Evolutionary conservation across 2,113 vertebrate species (phyloP), one percentile per base, ranked within the genome.

Genomic region (Zootoca vivipara): DNA sequence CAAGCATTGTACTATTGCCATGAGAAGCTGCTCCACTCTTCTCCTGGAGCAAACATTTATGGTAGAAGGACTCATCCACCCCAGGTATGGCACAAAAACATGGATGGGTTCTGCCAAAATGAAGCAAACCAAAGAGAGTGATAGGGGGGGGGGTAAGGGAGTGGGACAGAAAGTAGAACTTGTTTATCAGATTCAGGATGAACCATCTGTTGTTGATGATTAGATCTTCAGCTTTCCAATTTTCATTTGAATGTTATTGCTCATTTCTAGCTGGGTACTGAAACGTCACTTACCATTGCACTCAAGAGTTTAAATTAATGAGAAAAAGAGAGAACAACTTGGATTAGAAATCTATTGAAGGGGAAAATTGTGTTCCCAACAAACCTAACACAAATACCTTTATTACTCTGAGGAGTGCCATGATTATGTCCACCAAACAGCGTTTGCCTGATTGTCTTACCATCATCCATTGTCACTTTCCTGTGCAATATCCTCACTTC

Each of bases 181-280:
- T 97, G 95, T 96, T 97, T 96, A 96, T 96, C 90, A 77, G 93
- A 96, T 94, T 95, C 88, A 94, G 94, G 93, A 94, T 94, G 94
- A 96, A 94, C 94, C 96, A 97, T 97, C 96, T 97, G 96, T 95
- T 97, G 93, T 96, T 97, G 96, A 97, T 96, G 95, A 97, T 96
- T 96, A 96, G 94, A 96, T 96, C 94, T 96, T 96, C 94, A 94
- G 94, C 93, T 97, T 62, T 96, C 95, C 95, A 96, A 97, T 97
- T 96, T 97, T 97, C 94, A 64, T 96, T 96, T 96, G 95, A 96
- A 97, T 95, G 93, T 96, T 97, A 96, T 96, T 97, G 96, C 96
- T 96, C 94, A 94, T 96, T 96, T 96, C 95, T 97, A 96, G 93
- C 30, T 26, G 93, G 91, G 92, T 93, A 91, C 90, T 0, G 3